phyloP scores from a whole-genome alignment of 1,140 invertebrate species.

The Teleogryllus occipitalis region DNA sequence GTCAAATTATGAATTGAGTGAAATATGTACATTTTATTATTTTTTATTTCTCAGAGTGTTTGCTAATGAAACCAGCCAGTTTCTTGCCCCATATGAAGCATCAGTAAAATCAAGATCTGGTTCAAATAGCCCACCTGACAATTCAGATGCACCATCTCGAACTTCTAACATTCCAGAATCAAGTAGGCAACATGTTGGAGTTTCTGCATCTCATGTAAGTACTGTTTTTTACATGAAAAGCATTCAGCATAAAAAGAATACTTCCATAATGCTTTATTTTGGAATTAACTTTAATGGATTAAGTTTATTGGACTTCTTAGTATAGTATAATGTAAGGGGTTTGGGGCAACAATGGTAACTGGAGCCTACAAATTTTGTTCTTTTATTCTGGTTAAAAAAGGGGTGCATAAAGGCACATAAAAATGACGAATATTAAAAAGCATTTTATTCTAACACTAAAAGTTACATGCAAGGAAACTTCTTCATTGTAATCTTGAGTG shows the following conservation, averaged over 20 bases:
- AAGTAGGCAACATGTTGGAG: slow-evolving; percentile 22
- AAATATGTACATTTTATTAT: neutral
- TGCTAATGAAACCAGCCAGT: slow-evolving; percentile 64
- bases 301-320: neutral
- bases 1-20: neutral
- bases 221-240: neutral
- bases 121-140: slow-evolving; percentile 36
- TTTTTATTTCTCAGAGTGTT: slow-evolving; percentile 48
- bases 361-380: too few relatives aligned
- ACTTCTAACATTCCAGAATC: slow-evolving; percentile 12
- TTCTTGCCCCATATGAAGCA: slow-evolving; percentile 57
- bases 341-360: too few relatives aligned
- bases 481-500: too few relatives aligned
- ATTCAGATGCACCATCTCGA: slow-evolving; percentile 21
- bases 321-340: too few relatives aligned
- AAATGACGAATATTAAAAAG: too few relatives aligned
- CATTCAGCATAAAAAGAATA: neutral
- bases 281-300: neutral
- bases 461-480: too few relatives aligned
- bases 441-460: too few relatives aligned
- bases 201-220: slow-evolving; percentile 24
- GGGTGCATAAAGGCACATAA: too few relatives aligned
- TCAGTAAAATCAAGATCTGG: slow-evolving; percentile 46
- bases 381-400: too few relatives aligned
- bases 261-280: neutral